Evolutionary conservation across 2,888 invertebrate species (phyloP), one percentile per base, ranked within the genome.

Genomic region (Bhutanitis thaidina): DNA sequence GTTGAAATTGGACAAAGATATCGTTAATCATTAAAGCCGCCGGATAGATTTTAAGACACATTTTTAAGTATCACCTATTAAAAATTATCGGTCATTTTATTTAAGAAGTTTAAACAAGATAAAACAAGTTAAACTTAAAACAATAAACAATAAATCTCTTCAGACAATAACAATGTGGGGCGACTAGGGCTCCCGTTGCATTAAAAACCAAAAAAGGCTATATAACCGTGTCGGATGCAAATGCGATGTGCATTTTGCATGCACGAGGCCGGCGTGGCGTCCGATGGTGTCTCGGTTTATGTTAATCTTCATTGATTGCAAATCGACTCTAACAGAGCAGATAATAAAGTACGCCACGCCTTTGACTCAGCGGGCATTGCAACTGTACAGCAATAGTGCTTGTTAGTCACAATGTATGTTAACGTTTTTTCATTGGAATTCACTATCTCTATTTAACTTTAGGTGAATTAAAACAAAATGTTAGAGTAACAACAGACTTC

Each of bases 261-360:
- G 62, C 67, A 62, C 60, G 64, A 68, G 68, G 65, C 60, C 64
- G 60, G 55, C 51, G 60, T 58, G 62, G 71, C 72, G 72, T 71
- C 67, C 62, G 67, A 64, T 62, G 62, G 61, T 66, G 69, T 66
- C 71, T 73, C 69, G 72, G 64, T 77, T 79, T 82, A 87, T 85
- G 82, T 64, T 71, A 85, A 88, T 84, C 65, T 71, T 71, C 69
- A 84, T 83, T 86, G 76, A 87, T 86, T 87, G 85, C 79, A 86
- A 87, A 87, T 87, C 69, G 65, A 74, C 70, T 70, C 65, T 69
- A 69, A 63, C 64, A 65, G 65, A 55, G 62, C 62, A 65, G 66
- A 66, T 71, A 69, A 76, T 71, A 69, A 75, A 74, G 72, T 61
- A 67, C 60, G 71, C 67, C 59, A 64, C 61, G 53, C 58, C 59